Evolutionary conservation across 2,113 vertebrate genomes (phyloP), one percentile per base, ranked within the genome.

Genomic region (Paradoxurus hermaphroditus): DNA sequence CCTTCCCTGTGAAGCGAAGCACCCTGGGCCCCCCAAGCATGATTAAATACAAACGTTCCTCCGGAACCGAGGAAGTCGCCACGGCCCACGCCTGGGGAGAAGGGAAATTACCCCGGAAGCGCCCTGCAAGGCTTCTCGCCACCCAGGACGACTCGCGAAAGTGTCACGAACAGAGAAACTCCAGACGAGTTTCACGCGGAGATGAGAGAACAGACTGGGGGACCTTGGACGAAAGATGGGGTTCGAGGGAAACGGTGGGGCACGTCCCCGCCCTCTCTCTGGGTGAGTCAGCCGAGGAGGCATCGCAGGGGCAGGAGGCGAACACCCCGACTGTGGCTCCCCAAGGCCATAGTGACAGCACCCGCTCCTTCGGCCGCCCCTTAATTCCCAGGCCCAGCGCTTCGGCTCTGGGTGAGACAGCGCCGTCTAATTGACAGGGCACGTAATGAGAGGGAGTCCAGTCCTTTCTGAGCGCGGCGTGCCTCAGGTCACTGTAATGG

Each of bases 401-500:
- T 29, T 25, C 14, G 25, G 31, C 44, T 7, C 0, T 51, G 25
- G n/a, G 34, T 34, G 41, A 36, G 25, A 25, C 7, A 5, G 67
- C 0, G 9, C 31, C 7, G 2, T 13, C 59, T 15, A 31, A 19
- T 9, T 34, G 51, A 44, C 27, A 8, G 27, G 7, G 34, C 12
- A 0, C 41, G n/a, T n/a, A 51, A 11, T 19, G 11, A 27, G 25
- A 4, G 13, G 44, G 16, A 81, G 12, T 29, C 11, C 11, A 2
- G 0, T 46, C 10, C 36, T 81, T n/a, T n/a, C 44, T 5, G n/a
- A 79, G 1, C 6, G 0, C 9, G 23, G 34, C 81, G 5, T 53
- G 41, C 31, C 2, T 0, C 1, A 11, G 12, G 9, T 19, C 62
- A 27, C 9, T 1, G 0, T 10, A 4, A 10, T 3, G 1, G 25